Evolutionary conservation across 1,140 invertebrate species (phyloP).

Genomic region (Zaprionus africanus): DNA sequence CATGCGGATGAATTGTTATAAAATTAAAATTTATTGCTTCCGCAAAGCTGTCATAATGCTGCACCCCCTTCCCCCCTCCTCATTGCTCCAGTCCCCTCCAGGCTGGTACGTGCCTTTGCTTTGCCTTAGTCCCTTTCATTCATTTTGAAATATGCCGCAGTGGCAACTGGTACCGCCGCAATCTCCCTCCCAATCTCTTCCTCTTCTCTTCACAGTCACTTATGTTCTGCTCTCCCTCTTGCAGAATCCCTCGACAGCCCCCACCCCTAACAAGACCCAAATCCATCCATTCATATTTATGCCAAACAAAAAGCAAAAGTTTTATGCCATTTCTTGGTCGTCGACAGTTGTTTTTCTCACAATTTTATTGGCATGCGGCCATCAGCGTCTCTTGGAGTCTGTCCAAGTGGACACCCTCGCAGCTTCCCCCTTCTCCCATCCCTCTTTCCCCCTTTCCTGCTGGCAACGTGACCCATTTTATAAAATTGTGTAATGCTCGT

Average conservation of each 20-base stretch:
- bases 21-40: slow-evolving; percentile 77
- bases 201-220: background rate
- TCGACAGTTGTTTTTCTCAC: slow-evolving; percentile 75
- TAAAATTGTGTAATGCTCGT: slow-evolving; percentile 65
- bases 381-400: slow-evolving; percentile 60
- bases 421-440: no score
- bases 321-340: slow-evolving; percentile 66
- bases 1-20: slow-evolving; percentile 64
- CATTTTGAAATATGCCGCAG: slow-evolving; percentile 42
- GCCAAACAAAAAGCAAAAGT: slow-evolving; percentile 76
- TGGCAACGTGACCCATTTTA: slow-evolving; percentile 70
- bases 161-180: slow-evolving; percentile 38
- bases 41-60: slow-evolving; percentile 60
- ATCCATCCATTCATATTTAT: slow-evolving; percentile 76
- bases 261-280: slow-evolving; percentile 33
- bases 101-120: slow-evolving; percentile 26
- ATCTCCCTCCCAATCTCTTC: no score
- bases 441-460: background rate
- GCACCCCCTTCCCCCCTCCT: background rate
- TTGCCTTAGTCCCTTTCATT: slow-evolving; percentile 18
- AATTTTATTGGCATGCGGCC: slow-evolving; percentile 73
- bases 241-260: background rate
- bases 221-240: background rate
- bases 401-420: slow-evolving; percentile 22
- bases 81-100: background rate